Conservation (phyloP, 2,888 invertebrate species). For the Girardia tigrina region DNA sequence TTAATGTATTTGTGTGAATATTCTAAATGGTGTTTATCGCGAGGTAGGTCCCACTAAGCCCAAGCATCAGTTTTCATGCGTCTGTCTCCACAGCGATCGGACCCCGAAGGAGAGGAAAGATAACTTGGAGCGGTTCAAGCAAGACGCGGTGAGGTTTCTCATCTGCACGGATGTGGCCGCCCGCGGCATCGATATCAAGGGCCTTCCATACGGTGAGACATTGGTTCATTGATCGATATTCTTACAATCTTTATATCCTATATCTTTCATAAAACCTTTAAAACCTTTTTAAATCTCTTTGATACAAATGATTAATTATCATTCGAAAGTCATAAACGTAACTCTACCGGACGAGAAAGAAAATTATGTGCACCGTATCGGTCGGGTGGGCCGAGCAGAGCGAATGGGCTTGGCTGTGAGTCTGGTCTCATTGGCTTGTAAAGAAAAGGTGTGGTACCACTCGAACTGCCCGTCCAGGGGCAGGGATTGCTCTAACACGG, state of each 20-base stretch:
- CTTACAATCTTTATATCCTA: too few species aligned
- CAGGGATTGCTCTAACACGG: constrained; percentile 82
- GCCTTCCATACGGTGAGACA: constrained; percentile 35
- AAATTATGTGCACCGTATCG: constrained; percentile 96
- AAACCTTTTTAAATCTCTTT: too few species aligned
- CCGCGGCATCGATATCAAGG: constrained; percentile 73
- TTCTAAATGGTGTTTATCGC: too few species aligned
- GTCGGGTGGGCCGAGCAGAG: constrained; percentile 96
- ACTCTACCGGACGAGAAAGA: constrained; percentile 96
- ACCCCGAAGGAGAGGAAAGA: constrained; percentile 76
- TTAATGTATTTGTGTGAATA: too few species aligned
- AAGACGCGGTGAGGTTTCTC: constrained; percentile 63
- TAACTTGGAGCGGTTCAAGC: constrained; percentile 79
- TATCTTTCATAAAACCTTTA: too few species aligned
- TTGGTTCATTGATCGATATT: not conserved
- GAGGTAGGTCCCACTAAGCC: constrained; percentile 29
- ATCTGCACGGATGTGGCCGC: constrained; percentile 99
- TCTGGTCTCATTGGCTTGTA: constrained; percentile 74
- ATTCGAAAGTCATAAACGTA: too few species aligned
- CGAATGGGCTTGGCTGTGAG: constrained; percentile 97
- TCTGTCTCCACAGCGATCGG: constrained; percentile 86
- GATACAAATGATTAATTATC: too few species aligned
- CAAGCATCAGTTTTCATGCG: constrained; percentile 54
- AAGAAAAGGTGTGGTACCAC: constrained; percentile 73
- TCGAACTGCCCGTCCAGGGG: constrained; percentile 63